Percentiles rank a stretch among this genome's conserved stretches.
Evolutionary conservation across 1,140 invertebrate species (phyloP).

Genomic region (Lysiphlebus fabarum): DNA sequence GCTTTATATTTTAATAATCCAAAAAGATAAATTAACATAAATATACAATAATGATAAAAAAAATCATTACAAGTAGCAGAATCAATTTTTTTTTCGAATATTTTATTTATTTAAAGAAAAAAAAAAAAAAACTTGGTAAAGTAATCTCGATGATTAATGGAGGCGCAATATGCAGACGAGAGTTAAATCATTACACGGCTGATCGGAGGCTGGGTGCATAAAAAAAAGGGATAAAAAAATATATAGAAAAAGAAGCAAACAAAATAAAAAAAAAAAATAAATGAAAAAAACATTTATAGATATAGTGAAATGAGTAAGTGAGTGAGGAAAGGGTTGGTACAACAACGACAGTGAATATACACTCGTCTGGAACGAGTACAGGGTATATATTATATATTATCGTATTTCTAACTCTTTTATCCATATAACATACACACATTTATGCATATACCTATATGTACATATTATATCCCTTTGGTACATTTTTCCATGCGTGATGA

Average conservation of each 20-base stretch:
- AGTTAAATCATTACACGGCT: conserved; percentile 35
- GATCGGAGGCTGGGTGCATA: conserved; percentile 17
- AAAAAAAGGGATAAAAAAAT: conserved; percentile 14
- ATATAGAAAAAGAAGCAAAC: conserved; percentile 9
- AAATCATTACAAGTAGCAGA: too few species aligned
- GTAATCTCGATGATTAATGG: conserved; percentile 36
- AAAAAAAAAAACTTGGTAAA: conserved; percentile 2
- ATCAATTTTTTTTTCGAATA: too few species aligned
- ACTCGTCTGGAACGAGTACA: conserved; percentile 26
- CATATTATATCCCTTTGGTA: conserved; percentile 32
- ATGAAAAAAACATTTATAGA: too few species aligned
- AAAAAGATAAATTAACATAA: too few species aligned
- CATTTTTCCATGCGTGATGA: conserved; percentile 43
- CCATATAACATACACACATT: too few species aligned
- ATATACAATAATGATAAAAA: too few species aligned
- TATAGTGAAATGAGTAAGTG: too few species aligned
- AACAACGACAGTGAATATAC: conserved; percentile 23
- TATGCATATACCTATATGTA: neutral
- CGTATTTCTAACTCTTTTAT: conserved; percentile 21
- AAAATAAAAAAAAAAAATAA: conserved; percentile 6
- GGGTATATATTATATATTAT: conserved; percentile 27
- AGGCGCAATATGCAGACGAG: conserved; percentile 2
- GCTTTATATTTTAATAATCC: too few species aligned
- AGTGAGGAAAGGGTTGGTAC: too few species aligned
- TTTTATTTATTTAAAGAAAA: too few species aligned